Base-by-base conservation (phyloP, 2,113 vertebrate genomes). In the Pyrgilauda ruficollis region DNA sequence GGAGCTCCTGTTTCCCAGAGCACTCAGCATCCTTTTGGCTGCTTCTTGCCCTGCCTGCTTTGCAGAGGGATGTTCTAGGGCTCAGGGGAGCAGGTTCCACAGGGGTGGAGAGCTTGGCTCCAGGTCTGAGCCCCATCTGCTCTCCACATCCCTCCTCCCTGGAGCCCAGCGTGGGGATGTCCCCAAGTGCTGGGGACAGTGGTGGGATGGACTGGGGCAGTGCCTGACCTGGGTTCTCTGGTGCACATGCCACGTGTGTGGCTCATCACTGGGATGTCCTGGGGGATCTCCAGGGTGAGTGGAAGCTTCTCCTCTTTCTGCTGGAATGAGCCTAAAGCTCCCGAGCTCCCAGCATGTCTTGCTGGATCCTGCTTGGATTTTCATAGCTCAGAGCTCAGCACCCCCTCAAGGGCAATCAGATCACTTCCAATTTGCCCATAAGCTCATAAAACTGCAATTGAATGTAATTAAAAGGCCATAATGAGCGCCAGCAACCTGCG, bases 391-490 rank as follows among this genome's bases (percentile, higher is more conserved):
- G 81, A 96, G 93, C 84, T 35, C 92, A 97, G 95, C 93, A 96
- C 94, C 91, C 96, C 96, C 97, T 89, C 94, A 93, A 94, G 94
- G 95, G 92, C 96, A 86, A 96, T 97, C 93, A 96, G 94, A 96
- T 97, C 94, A 41, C 89, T 97, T 93, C 94, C 95, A 96, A 70
- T 96, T 97, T 95, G 94, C 94, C 96, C 28, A 3, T 84, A 75
- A 93, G 90, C 92, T 92, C 93, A 96, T 97, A 94, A 96, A 97
- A 96, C 72, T 70, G 94, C 94, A 90, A 69, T 95, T 97, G 93
- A 70, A 86, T 73, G 93, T 96, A 96, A 97, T 97, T 97, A 97
- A 97, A 97, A 97, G 93, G 85, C 96, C 91, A 75, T 97, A 96
- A 97, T 44, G 81, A 93, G 89, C 89, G 87, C 59, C 56, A 80